Evolutionary conservation across 2,888 invertebrate genomes (phyloP).

Genomic region (Rhaphigaster nebulosa): DNA sequence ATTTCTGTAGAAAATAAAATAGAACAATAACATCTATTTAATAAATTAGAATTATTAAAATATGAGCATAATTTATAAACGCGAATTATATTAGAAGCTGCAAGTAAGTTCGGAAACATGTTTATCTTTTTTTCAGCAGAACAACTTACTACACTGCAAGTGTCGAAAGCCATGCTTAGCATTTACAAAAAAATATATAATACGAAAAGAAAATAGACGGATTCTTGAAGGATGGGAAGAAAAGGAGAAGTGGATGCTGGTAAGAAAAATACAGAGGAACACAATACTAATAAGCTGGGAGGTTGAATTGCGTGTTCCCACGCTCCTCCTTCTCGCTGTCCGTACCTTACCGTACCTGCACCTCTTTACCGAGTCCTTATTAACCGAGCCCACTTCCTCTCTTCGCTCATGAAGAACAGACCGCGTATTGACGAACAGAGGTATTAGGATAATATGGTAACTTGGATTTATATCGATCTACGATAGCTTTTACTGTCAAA

Average conservation of each 20-base stretch:
- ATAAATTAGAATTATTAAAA: too few relatives aligned
- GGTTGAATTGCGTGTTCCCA: slow-evolving; percentile 38
- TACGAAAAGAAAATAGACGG: not conserved
- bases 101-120: too few relatives aligned
- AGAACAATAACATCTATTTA: too few relatives aligned
- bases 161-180: not conserved
- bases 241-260: not conserved
- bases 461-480: too few relatives aligned
- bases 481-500: too few relatives aligned
- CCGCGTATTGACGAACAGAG: not conserved
- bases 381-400: not conserved
- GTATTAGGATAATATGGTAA: not conserved
- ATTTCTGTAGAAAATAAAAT: too few relatives aligned
- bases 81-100: too few relatives aligned
- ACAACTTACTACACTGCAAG: not conserved
- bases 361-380: not conserved
- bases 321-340: not conserved
- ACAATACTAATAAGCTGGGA: slow-evolving; percentile 14
- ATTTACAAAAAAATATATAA: not conserved
- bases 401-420: too few relatives aligned
- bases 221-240: not conserved
- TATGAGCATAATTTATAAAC: too few relatives aligned
- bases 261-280: slow-evolving; percentile 31
- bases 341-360: not conserved
- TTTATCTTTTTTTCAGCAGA: too few relatives aligned